phyloP scores from a whole-genome alignment of 2,888 invertebrate species.

The Phalera bucephala region DNA sequence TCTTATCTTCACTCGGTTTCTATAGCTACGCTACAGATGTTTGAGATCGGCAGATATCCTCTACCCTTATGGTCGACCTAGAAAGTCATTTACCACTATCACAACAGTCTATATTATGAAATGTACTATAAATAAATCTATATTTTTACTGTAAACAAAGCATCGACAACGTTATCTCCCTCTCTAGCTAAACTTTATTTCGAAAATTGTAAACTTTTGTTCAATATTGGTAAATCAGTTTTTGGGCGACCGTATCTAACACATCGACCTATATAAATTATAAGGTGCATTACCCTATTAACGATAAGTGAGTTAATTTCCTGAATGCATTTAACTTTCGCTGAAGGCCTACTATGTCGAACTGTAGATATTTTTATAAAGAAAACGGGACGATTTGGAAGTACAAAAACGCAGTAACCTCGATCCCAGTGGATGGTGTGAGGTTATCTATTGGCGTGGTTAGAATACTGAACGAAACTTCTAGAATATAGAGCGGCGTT shows the following conservation, averaged over 20 bases:
- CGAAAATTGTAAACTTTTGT: too few species aligned
- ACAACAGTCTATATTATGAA: too few species aligned
- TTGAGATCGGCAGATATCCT: conserved; percentile 18
- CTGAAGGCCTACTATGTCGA: conserved; percentile 62
- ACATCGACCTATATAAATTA: conserved; percentile 22
- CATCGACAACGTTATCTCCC: too few species aligned
- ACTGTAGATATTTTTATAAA: conserved; percentile 59
- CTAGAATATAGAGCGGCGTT: too few species aligned
- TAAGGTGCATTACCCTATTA: conserved; percentile 27
- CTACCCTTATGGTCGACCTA: conserved; percentile 4
- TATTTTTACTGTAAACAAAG: too few species aligned
- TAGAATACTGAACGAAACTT: conserved; percentile 9
- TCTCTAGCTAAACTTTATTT: too few species aligned
- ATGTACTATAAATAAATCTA: too few species aligned
- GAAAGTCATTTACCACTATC: too few species aligned
- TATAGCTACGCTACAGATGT: conserved; percentile 12
- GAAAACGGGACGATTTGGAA: conserved; percentile 35
- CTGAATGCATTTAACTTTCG: conserved; percentile 65
- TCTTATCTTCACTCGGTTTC: conserved; percentile 12
- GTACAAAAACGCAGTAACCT: conserved; percentile 47
- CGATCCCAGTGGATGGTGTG: conserved; percentile 20
- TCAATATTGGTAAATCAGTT: too few species aligned
- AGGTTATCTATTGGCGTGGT: conserved; percentile 26
- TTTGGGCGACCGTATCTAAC: conserved; percentile 22
- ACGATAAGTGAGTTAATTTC: conserved; percentile 25